Evolutionary conservation across 2,888 invertebrate species (phyloP).

Genomic region (Boloria selene): DNA sequence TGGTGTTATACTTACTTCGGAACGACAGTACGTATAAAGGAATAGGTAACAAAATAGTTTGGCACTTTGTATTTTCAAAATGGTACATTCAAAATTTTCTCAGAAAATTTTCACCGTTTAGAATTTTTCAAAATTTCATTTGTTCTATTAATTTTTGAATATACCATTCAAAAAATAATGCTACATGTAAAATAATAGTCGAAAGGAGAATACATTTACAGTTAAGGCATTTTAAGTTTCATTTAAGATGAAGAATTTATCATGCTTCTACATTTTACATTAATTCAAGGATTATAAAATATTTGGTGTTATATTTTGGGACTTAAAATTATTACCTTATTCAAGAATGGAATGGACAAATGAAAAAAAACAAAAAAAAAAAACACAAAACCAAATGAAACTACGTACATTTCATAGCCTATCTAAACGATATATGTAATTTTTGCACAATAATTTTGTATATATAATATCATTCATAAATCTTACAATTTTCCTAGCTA

Average conservation of each 20-base stretch:
- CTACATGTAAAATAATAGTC: conserved; percentile 45
- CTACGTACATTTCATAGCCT: conserved; percentile 66
- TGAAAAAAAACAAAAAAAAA: conserved; percentile 38
- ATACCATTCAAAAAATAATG: conserved; percentile 53
- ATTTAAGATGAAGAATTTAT: conserved; percentile 45
- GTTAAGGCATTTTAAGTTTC: conserved; percentile 51
- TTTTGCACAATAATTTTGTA: conserved; percentile 60
- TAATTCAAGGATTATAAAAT: conserved; percentile 56
- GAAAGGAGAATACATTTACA: conserved; percentile 42
- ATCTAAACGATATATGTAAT: conserved; percentile 66
- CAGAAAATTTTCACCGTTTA: not conserved
- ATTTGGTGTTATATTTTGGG: conserved; percentile 68
- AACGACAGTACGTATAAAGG: conserved; percentile 57
- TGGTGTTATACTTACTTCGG: conserved; percentile 71
- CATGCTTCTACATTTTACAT: conserved; percentile 50
- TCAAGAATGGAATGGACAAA: conserved; percentile 54
- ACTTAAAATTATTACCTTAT: conserved; percentile 64
- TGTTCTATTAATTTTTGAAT: conserved; percentile 29
- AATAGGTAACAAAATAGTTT: conserved; percentile 49
- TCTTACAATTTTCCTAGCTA: conserved; percentile 74
- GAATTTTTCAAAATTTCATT: not conserved
- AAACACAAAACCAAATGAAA: conserved; percentile 40
- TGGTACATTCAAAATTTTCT: conserved; percentile 46
- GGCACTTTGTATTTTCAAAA: conserved; percentile 57
- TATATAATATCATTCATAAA: conserved; percentile 67